phyloP scores from a whole-genome alignment of 2,888 invertebrate species.

The Cryptophagus acutangulus region DNA sequence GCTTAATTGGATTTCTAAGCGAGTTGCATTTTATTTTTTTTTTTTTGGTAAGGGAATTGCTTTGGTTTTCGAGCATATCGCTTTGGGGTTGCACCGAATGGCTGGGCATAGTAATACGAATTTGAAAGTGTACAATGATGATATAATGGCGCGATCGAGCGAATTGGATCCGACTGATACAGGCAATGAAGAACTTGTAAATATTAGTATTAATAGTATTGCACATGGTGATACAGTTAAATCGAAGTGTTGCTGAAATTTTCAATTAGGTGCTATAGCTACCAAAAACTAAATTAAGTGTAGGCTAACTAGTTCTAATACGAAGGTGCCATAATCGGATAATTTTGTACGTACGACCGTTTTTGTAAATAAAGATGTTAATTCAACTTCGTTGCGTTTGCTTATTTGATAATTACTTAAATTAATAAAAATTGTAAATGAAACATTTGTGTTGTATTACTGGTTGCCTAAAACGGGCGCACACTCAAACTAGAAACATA shows the following conservation, averaged over 20 bases:
- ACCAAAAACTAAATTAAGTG: too few relatives aligned
- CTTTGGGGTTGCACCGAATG: slow-evolving; percentile 57
- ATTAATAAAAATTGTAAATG: too few relatives aligned
- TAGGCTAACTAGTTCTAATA: too few relatives aligned
- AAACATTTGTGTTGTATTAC: too few relatives aligned
- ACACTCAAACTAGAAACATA: too few relatives aligned
- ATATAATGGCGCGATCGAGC: slow-evolving; percentile 52
- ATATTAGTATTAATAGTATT: slow-evolving; percentile 61
- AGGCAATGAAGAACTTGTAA: slow-evolving; percentile 60
- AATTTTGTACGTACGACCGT: too few relatives aligned
- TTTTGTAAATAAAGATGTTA: too few relatives aligned
- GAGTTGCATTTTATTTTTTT: slow-evolving; percentile 9
- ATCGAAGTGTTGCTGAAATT: slow-evolving; percentile 58
- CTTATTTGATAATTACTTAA: too few relatives aligned
- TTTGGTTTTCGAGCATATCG: slow-evolving; percentile 65
- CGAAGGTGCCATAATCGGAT: too few relatives aligned
- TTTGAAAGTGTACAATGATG: slow-evolving; percentile 56
- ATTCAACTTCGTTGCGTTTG: too few relatives aligned
- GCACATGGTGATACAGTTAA: slow-evolving; percentile 63
- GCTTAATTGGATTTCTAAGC: not conserved
- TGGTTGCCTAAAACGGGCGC: too few relatives aligned
- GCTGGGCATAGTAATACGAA: slow-evolving; percentile 47
- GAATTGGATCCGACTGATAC: slow-evolving; percentile 57
- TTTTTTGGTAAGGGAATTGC: slow-evolving; percentile 58
- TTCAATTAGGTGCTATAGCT: too few relatives aligned